A percentile compares a stretch with the other conserved stretches of the same genome.
These are phyloP conservation scores for Neodontobutis hainanensis DNA, from an alignment of 2,113 vertebrate species.

Conservation along the genomic window DNA sequence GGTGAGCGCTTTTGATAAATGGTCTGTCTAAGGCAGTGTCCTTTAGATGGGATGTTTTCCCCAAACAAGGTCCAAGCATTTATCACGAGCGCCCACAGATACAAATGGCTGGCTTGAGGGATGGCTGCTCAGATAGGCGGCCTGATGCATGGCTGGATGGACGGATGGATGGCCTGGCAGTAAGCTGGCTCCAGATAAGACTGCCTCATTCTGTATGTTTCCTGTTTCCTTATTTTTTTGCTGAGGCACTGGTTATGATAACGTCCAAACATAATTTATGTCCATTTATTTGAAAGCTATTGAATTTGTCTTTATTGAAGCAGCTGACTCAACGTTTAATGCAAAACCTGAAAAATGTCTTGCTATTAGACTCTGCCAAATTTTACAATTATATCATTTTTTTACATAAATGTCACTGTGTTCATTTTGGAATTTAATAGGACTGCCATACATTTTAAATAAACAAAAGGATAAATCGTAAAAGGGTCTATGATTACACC, in stretches of 20 bases:
- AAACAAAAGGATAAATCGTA: too few species aligned
- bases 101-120: slow-evolving; percentile 56
- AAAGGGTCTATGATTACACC: too few species aligned
- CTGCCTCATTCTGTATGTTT: neutral
- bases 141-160: slow-evolving; percentile 51
- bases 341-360: neutral
- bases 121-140: slow-evolving; percentile 57
- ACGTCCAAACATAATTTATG: slow-evolving; percentile 7
- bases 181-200: slow-evolving; percentile 1
- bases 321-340: neutral
- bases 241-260: slow-evolving; percentile 10
- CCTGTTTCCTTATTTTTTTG: slow-evolving; percentile 4
- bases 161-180: slow-evolving; percentile 14
- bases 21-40: slow-evolving; percentile 9
- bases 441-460: too few species aligned
- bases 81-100: slow-evolving; percentile 66
- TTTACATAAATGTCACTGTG: neutral
- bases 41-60: slow-evolving; percentile 73
- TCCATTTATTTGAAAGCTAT: slow-evolving; percentile 3
- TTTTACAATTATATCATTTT: neutral
- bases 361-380: neutral
- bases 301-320: neutral
- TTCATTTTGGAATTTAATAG: too few species aligned
- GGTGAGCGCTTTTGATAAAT: slow-evolving; percentile 12
- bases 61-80: slow-evolving; percentile 77